Base-by-base conservation (phyloP, 2,888 invertebrate genomes). In the Cynaeus angustus region DNA sequence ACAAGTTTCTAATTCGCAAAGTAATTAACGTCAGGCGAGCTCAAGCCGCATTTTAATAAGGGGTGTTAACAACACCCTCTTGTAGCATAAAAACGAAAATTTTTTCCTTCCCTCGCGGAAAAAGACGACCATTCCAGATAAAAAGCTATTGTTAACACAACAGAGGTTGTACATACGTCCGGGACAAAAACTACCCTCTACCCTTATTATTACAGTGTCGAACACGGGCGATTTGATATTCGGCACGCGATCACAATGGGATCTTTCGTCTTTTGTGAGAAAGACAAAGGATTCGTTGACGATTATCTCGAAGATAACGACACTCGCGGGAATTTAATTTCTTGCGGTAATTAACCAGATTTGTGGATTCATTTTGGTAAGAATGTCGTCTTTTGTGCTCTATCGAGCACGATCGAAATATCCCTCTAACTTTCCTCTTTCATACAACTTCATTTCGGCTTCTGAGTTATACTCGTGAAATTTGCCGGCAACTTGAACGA, bases 301-400 rank as follows among this genome's bases (percentile, higher is more conserved):
- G 62, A 62, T 62, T 62, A 52, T 62, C 62, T 62, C 48, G 16
- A 10, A 41, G 58, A 58, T 58, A 59, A 45, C 59, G 62, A 50
- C 62, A 62, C 62, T 62, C 52, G n/a, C 21, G 52, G 41, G 59
- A 59, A 46, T 59, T 59, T 59, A 45, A 59, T 59, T 59, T 59
- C 46, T 58, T 45, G 45, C 14, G 46, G 59, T 59, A 59, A 59
- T 59, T 58, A 58, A n/a, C 56, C 56, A 43, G 56, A 58, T 58
- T 58, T 59, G 46, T 37, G 46, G 59, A 46, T 58, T 58, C 43
- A 58, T 58, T 58, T 37, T 43, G 16, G 46, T 26, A 46, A 33
- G 46, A 46, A 46, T 59, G 45, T 53, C 33, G 53, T 12, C 56
- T 50, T 50, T 50, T 50, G 50, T 50, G 48, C 9, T 48, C 48